Percentiles rank a stretch among this genome's conserved stretches.
phyloP scores from a whole-genome alignment of 2,888 invertebrate species.

The Vanessa cardui region DNA sequence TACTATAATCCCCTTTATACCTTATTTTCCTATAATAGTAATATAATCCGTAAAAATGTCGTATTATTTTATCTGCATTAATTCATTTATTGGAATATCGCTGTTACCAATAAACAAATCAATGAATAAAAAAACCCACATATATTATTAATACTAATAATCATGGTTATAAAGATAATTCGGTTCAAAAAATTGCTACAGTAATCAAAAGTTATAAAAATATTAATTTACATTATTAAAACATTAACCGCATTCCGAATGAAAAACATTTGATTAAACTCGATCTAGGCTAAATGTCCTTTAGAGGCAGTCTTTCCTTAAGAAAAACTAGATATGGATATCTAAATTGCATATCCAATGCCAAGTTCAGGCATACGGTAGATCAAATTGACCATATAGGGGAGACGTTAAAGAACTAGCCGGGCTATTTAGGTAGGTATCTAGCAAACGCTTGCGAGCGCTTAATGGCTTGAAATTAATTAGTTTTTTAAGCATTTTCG shows the following conservation, averaged over 20 bases:
- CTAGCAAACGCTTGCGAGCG: neutral
- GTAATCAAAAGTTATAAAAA: neutral
- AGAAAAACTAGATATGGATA: slow-evolving; percentile 29
- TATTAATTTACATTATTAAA: neutral
- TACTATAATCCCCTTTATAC: too few species aligned
- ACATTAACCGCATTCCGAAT: neutral
- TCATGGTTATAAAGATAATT: too few species aligned
- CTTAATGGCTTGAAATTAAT: neutral
- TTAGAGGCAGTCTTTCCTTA: slow-evolving; percentile 23
- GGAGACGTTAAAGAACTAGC: slow-evolving; percentile 6
- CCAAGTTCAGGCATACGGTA: slow-evolving; percentile 29
- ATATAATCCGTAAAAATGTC: too few species aligned
- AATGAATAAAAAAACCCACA: too few species aligned
- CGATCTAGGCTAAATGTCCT: slow-evolving; percentile 14
- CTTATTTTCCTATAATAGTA: too few species aligned
- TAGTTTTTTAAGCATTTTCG: neutral
- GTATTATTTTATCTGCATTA: too few species aligned
- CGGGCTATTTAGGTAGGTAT: neutral
- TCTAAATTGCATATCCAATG: slow-evolving; percentile 17
- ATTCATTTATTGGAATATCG: too few species aligned
- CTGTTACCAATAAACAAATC: too few species aligned
- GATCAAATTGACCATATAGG: slow-evolving; percentile 17
- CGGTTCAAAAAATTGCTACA: too few species aligned
- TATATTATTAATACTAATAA: too few species aligned
- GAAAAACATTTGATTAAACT: slow-evolving; percentile 13